These are phyloP conservation scores for Rhagologus leucostigma DNA, from an alignment of 2,113 vertebrate genomes.

Conservation along the genomic window DNA sequence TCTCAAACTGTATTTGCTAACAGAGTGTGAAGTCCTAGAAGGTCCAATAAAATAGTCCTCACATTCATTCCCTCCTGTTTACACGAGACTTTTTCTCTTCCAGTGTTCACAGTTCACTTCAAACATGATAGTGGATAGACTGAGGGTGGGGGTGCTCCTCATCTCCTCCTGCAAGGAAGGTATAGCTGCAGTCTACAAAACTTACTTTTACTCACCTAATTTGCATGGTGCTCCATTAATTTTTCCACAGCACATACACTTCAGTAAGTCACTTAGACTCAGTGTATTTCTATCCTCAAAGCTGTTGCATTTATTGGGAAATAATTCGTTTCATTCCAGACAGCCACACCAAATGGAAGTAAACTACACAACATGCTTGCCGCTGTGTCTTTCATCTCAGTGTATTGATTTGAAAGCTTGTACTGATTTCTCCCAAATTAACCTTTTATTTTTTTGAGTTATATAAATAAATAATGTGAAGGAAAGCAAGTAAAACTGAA, in stretches of 20 bases:
- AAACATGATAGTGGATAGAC: background rate
- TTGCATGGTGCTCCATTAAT: background rate
- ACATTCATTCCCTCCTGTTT: background rate
- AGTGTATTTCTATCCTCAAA: background rate
- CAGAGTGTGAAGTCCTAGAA: background rate
- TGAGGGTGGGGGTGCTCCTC: background rate
- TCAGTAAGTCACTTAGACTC: background rate
- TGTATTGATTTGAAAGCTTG: slow-evolving; percentile 42
- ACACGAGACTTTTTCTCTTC: background rate
- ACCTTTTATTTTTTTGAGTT: background rate
- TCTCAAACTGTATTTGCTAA: background rate
- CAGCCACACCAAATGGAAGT: background rate
- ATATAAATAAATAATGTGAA: slow-evolving; percentile 37
- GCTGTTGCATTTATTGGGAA: background rate
- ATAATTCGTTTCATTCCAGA: slow-evolving; percentile 36
- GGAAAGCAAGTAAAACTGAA: background rate
- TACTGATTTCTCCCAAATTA: slow-evolving; percentile 15
- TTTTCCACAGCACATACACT: background rate
- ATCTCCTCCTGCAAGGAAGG: background rate
- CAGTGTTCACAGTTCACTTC: background rate
- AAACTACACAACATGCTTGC: background rate
- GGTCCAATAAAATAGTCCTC: background rate
- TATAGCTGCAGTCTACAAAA: background rate
- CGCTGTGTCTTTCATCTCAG: slow-evolving; percentile 9
- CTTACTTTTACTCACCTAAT: background rate